A percentile compares a stretch with the other conserved stretches of the same genome.
Evolutionary conservation across 2,797 vertebrate species (phyloP).

Genomic region (Megalops cyprinoides): DNA sequence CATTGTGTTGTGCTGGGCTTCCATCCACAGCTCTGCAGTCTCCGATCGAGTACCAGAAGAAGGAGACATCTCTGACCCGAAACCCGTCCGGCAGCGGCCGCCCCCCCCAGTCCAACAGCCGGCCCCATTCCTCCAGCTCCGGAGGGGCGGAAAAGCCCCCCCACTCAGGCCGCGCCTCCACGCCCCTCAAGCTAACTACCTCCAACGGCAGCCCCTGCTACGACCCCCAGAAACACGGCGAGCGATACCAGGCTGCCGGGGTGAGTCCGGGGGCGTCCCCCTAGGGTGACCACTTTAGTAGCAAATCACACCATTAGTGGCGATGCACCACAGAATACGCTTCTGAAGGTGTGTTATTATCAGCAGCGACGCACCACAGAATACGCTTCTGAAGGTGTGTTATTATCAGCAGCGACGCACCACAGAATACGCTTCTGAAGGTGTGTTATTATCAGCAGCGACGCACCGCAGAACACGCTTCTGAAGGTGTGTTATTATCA

Average conservation of each 20-base stretch:
- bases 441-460: too few species aligned
- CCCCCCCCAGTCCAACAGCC: conserved; percentile 72
- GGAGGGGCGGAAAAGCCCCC: conserved; percentile 74
- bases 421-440: too few species aligned
- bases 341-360: too few species aligned
- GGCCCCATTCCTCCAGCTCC: conserved; percentile 83
- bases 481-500: too few species aligned
- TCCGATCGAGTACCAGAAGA: conserved; percentile 94
- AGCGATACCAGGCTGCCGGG: conserved; percentile 77
- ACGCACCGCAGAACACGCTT: too few species aligned
- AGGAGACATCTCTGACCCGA: conserved; percentile 80
- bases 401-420: too few species aligned
- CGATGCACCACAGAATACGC: too few species aligned
- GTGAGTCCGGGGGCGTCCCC: conserved; percentile 49
- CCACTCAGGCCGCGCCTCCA: conserved; percentile 71
- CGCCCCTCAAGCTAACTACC: conserved; percentile 83
- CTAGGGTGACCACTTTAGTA: background rate
- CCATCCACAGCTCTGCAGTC: conserved; percentile 86
- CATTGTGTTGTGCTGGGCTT: background rate
- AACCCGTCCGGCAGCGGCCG: conserved; percentile 74
- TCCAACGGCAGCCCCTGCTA: conserved; percentile 88
- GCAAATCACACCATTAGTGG: too few species aligned
- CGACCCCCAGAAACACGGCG: conserved; percentile 73
- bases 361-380: too few species aligned
- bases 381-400: too few species aligned